phyloP scores from a whole-genome alignment of 2,797 vertebrate genomes.

The Peromyscus aztecus region DNA sequence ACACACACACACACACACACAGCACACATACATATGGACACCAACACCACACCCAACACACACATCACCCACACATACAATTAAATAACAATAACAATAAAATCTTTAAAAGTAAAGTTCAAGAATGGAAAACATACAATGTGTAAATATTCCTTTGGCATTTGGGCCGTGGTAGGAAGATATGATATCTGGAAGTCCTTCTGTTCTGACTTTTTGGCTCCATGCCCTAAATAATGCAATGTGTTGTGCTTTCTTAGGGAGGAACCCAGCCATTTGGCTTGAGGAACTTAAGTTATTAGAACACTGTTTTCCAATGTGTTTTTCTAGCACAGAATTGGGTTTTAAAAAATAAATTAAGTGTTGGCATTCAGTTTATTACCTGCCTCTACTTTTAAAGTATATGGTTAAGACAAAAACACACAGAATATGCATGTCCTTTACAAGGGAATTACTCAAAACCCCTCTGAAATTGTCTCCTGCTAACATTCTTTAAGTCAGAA shows the following conservation, averaged over 20 bases:
- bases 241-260: not conserved
- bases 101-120: not conserved
- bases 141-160: conserved; percentile 7
- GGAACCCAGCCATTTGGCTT: not conserved
- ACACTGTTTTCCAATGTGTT: conserved; percentile 43
- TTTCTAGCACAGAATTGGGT: conserved; percentile 47
- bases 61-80: not conserved
- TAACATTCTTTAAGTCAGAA: conserved; percentile 77
- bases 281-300: conserved; percentile 34
- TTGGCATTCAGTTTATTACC: conserved; percentile 42
- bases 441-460: conserved; percentile 62
- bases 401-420: conserved; percentile 47
- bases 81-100: not conserved
- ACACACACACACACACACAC: too few species aligned
- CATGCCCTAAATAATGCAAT: not conserved
- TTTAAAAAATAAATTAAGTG: conserved; percentile 47
- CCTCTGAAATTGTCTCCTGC: conserved; percentile 55
- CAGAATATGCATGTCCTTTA: not conserved
- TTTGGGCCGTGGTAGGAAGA: not conserved
- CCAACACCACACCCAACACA: not conserved
- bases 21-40: not conserved
- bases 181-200: not conserved
- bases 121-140: not conserved
- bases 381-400: conserved; percentile 73
- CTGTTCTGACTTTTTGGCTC: not conserved